These are phyloP conservation scores for Crioceris asparagi DNA, from an alignment of 2,888 invertebrate genomes.

Conservation along the genomic window DNA sequence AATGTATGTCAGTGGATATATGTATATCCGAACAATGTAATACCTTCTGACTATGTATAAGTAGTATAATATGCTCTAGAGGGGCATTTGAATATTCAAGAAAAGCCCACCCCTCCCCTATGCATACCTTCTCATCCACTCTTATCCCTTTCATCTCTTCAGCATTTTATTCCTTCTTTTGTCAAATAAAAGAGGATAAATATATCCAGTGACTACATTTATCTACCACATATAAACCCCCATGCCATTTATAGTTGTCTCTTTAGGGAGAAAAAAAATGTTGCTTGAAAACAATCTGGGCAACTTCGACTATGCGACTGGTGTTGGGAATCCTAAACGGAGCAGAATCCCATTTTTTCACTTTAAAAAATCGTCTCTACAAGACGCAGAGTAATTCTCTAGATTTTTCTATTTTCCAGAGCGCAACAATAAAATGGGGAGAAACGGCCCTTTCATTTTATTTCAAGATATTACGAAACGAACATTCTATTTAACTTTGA, in stretches of 20 bases:
- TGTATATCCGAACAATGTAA: too few relatives aligned
- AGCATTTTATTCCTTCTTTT: too few relatives aligned
- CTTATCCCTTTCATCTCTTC: too few relatives aligned
- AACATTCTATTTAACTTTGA: conserved; percentile 3
- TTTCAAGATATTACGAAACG: conserved; percentile 1
- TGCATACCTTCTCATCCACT: too few relatives aligned
- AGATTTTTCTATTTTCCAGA: conserved; percentile 1
- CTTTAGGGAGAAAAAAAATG: not conserved
- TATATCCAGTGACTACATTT: conserved; percentile 1
- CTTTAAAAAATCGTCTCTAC: conserved; percentile 1
- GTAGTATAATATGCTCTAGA: too few relatives aligned
- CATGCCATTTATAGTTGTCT: conserved; percentile 2
- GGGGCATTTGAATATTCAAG: too few relatives aligned
- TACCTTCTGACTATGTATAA: too few relatives aligned
- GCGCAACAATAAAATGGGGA: conserved; percentile 1
- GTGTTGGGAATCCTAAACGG: not conserved
- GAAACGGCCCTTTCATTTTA: conserved; percentile 2
- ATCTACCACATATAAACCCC: not conserved
- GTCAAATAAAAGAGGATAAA: not conserved
- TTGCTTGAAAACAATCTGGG: conserved; percentile 2
- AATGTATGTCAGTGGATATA: too few relatives aligned
- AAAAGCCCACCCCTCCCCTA: too few relatives aligned
- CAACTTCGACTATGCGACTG: not conserved
- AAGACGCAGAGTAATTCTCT: conserved; percentile 1
- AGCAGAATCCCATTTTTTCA: conserved; percentile 1